Conservation (phyloP, 2,888 invertebrate genomes). For the Ornithoptera priamus region DNA sequence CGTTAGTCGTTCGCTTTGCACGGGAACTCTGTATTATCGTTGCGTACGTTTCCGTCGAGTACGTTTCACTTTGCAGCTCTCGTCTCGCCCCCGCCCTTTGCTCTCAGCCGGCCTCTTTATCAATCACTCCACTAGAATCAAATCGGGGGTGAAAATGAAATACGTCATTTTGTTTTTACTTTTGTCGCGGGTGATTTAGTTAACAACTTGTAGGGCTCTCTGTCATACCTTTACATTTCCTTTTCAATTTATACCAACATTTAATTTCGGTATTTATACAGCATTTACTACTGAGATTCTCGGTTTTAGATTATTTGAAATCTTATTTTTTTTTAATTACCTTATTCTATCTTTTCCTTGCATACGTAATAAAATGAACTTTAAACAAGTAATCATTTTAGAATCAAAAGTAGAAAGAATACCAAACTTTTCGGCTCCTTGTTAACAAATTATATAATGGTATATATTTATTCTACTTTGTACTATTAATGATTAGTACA, state of each 20-base stretch:
- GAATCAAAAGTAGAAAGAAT: too few relatives aligned
- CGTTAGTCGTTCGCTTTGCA: too few relatives aligned
- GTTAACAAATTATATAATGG: too few relatives aligned
- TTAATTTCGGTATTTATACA: background rate
- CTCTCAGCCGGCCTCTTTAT: conserved; percentile 46
- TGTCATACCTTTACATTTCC: background rate
- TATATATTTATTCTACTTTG: too few relatives aligned
- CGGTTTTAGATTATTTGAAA: too few relatives aligned
- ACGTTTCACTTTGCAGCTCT: conserved; percentile 40
- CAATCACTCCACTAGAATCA: conserved; percentile 60
- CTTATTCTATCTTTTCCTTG: too few relatives aligned
- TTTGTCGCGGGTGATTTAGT: conserved; percentile 36
- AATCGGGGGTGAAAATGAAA: conserved; percentile 61
- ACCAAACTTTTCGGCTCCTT: too few relatives aligned
- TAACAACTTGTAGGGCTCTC: conserved; percentile 29
- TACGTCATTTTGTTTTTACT: conserved; percentile 44
- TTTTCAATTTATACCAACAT: conserved; percentile 11
- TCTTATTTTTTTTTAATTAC: too few relatives aligned
- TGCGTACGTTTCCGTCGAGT: conserved; percentile 38
- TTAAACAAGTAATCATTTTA: too few relatives aligned
- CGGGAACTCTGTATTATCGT: background rate
- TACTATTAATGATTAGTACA: too few relatives aligned
- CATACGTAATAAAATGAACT: too few relatives aligned
- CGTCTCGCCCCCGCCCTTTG: conserved; percentile 39
- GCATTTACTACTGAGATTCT: too few relatives aligned